These are phyloP conservation scores for Pseudochirops corinnae DNA, from an alignment of 2,797 vertebrate genomes.

Conservation along the genomic window DNA sequence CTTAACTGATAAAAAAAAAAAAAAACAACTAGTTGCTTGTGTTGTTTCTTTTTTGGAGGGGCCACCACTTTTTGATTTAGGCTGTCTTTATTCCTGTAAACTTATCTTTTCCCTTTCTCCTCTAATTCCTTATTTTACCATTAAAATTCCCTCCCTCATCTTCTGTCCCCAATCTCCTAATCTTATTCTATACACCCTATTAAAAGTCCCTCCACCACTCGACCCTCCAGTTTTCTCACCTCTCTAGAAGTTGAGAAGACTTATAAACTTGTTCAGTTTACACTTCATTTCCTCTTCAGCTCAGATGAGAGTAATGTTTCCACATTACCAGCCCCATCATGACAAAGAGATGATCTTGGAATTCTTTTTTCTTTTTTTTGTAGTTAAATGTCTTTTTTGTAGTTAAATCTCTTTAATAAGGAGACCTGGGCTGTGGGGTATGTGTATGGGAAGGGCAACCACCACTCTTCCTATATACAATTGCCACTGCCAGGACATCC, in stretches of 20 bases:
- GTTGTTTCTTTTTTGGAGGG: too few species aligned
- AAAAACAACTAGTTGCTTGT: too few species aligned
- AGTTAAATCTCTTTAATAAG: constrained; percentile 85
- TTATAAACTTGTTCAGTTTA: too few species aligned
- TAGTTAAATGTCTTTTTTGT: constrained; percentile 53
- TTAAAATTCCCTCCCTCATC: too few species aligned
- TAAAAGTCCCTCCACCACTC: too few species aligned
- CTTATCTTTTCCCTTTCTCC: not conserved
- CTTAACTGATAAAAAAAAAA: not conserved
- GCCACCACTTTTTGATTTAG: not conserved
- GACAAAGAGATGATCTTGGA: too few species aligned
- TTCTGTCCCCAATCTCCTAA: not conserved
- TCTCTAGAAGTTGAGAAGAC: too few species aligned
- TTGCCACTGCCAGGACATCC: not conserved
- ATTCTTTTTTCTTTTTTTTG: too few species aligned
- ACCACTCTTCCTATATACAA: constrained; percentile 34
- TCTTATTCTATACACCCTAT: not conserved
- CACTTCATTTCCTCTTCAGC: too few species aligned
- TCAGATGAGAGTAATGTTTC: too few species aligned
- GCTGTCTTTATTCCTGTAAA: not conserved
- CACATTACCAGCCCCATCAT: too few species aligned
- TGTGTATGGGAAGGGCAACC: constrained; percentile 40
- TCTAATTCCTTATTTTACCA: not conserved
- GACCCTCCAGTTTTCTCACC: too few species aligned
- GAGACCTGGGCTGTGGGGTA: constrained; percentile 77